Evolutionary conservation across 2,113 vertebrate species (phyloP).

Genomic region (Salvelinus alpinus): DNA sequence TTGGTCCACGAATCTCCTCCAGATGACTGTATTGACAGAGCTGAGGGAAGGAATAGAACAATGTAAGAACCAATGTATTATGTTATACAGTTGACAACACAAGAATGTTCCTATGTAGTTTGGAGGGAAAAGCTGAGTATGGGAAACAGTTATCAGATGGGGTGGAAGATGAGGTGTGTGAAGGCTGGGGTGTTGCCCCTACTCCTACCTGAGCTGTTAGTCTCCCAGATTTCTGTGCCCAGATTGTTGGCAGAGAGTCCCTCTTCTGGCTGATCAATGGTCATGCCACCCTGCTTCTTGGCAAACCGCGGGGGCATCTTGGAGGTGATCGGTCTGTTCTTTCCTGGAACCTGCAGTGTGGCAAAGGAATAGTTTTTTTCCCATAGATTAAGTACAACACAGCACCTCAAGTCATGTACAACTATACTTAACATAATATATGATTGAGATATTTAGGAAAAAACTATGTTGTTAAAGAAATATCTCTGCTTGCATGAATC

Average conservation of each 20-base stretch:
- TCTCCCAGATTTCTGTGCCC: slow-evolving; percentile 98
- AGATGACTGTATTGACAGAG: slow-evolving; percentile 86
- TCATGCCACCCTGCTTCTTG: slow-evolving; percentile 89
- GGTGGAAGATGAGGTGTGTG: neutral
- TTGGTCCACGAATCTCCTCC: slow-evolving; percentile 92
- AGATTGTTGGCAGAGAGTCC: slow-evolving; percentile 83
- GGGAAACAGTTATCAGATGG: neutral
- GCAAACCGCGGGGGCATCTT: slow-evolving; percentile 96
- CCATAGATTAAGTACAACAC: neutral
- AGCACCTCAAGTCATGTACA: neutral
- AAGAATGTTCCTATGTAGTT: neutral
- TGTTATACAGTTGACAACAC: slow-evolving; percentile 1
- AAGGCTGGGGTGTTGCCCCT: neutral
- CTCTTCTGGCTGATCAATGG: slow-evolving; percentile 86
- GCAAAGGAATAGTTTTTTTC: neutral
- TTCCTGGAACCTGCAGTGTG: slow-evolving; percentile 79
- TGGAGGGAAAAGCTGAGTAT: neutral
- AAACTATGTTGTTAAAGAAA: neutral
- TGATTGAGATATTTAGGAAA: too few species aligned
- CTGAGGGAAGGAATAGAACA: slow-evolving; percentile 55
- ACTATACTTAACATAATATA: neutral
- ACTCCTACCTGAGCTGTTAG: slow-evolving; percentile 83
- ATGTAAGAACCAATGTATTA: neutral
- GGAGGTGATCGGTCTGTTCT: slow-evolving; percentile 84
- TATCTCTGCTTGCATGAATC: too few species aligned